Conservation (phyloP, 2,888 invertebrate species). For the Cosmopolites sordidus region DNA sequence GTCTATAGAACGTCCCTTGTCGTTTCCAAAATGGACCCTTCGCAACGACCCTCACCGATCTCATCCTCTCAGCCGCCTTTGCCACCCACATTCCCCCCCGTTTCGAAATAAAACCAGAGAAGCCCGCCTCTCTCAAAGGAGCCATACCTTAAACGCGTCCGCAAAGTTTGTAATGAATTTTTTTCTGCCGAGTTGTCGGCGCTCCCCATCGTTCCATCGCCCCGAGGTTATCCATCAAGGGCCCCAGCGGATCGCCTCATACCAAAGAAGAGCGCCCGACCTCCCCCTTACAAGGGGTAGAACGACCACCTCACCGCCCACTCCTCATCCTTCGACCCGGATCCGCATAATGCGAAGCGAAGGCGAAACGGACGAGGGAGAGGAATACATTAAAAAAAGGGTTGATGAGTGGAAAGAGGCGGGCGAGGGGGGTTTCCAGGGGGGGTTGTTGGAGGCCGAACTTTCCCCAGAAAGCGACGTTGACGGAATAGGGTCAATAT, state of each 20-base stretch:
- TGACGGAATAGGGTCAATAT: slow-evolving; percentile 29
- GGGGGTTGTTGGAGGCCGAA: slow-evolving; percentile 5
- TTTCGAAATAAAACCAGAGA: neutral
- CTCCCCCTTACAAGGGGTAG: slow-evolving; percentile 37
- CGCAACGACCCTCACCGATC: slow-evolving; percentile 15
- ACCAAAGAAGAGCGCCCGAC: slow-evolving; percentile 38
- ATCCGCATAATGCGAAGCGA: slow-evolving; percentile 24
- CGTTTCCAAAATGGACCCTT: too few species aligned
- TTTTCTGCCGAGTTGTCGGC: slow-evolving; percentile 40
- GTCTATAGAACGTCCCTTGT: too few species aligned
- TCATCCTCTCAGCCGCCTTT: slow-evolving; percentile 27
- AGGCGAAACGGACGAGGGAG: slow-evolving; percentile 7
- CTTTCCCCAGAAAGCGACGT: slow-evolving; percentile 21
- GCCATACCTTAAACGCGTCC: slow-evolving; percentile 38
- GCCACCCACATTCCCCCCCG: too few species aligned
- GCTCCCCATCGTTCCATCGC: slow-evolving; percentile 33
- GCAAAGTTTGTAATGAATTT: slow-evolving; percentile 40
- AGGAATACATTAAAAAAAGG: slow-evolving; percentile 28
- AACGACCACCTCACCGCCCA: slow-evolving; percentile 30
- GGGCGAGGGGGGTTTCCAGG: slow-evolving; percentile 14
- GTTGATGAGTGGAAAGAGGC: slow-evolving; percentile 17
- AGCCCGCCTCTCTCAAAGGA: slow-evolving; percentile 36
- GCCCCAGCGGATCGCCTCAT: slow-evolving; percentile 41
- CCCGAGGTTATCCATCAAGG: slow-evolving; percentile 51
- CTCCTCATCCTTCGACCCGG: slow-evolving; percentile 38